Conservation (phyloP, 2,888 invertebrate species). For the Teleiodes luculella region DNA sequence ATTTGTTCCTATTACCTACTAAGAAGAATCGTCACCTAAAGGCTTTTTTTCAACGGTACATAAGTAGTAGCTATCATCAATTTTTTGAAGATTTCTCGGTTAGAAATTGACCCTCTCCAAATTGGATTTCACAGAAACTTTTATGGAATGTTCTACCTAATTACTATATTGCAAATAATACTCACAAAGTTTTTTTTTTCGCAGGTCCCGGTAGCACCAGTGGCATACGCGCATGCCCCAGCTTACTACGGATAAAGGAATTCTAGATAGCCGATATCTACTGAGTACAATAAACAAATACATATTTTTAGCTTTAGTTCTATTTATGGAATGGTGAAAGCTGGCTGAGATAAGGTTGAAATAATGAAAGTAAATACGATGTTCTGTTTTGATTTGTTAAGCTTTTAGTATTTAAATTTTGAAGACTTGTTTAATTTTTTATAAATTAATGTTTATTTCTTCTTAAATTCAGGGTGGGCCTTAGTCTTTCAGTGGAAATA, state of each 20-base stretch:
- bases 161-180: not conserved
- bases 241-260: not conserved
- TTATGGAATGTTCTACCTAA: no score
- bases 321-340: not conserved
- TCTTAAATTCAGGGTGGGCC: no score
- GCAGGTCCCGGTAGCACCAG: constrained; percentile 48
- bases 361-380: not conserved
- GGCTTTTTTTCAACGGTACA: no score
- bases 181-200: not conserved
- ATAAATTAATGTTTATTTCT: not conserved
- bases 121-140: no score
- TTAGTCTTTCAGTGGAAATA: no score
- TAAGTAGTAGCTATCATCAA: no score
- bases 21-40: no score
- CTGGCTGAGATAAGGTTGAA: not conserved
- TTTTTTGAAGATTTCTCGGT: no score
- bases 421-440: not conserved
- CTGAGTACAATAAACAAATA: not conserved
- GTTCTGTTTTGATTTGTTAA: not conserved
- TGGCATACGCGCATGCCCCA: constrained; percentile 52
- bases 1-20: no score
- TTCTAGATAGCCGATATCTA: not conserved
- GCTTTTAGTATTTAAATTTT: not conserved
- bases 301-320: not conserved
- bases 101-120: no score